These are phyloP conservation scores for Machaerirhynchus nigripectus DNA, from an alignment of 2,113 vertebrate genomes.

Conservation along the genomic window DNA sequence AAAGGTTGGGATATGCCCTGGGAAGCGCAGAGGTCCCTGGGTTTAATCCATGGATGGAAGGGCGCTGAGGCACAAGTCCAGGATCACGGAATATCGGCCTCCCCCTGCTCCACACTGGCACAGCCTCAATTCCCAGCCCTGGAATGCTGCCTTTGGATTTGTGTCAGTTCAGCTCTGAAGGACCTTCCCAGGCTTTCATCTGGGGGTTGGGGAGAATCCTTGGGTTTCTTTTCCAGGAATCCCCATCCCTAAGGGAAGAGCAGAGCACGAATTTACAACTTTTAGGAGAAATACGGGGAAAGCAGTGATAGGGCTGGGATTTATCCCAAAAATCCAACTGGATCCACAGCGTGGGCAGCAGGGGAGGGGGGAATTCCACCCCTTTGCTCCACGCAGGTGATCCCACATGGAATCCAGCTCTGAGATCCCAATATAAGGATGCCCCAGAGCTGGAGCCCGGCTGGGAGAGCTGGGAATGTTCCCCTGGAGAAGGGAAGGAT, in stretches of 20 bases:
- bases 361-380: neutral
- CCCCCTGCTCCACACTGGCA: neutral
- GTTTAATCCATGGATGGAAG: neutral
- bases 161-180: neutral
- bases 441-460: accelerated
- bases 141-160: neutral
- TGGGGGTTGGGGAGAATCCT: neutral
- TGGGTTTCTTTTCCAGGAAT: neutral
- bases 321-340: neutral
- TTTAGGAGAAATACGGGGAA: accelerated
- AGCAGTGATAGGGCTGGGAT: neutral
- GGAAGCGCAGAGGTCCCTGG: neutral
- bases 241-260: neutral
- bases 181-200: neutral
- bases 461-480: neutral
- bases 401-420: neutral
- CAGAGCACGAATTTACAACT: neutral
- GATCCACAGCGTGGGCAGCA: neutral
- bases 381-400: accelerated
- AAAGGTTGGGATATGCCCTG: neutral
- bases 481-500: neutral
- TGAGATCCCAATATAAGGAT: accelerated
- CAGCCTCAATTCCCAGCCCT: neutral
- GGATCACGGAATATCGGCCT: neutral
- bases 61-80: neutral